phyloP scores from a whole-genome alignment of 2,113 vertebrate genomes.

The Andinoacara biseriatus region DNA sequence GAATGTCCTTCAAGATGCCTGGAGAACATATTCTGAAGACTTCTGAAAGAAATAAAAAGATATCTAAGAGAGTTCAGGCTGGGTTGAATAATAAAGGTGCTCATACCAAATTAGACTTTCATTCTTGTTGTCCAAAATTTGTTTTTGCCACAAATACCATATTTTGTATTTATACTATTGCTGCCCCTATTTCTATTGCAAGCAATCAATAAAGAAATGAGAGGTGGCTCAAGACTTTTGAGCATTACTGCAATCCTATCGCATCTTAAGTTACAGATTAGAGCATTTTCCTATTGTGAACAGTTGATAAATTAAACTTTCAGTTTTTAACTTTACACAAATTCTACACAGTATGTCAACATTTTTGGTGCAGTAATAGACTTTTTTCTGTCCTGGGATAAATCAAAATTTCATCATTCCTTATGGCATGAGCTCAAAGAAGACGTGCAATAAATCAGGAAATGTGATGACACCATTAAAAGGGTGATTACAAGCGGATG shows the following conservation, averaged over 20 bases:
- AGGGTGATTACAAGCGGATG: not conserved
- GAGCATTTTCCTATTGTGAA: not conserved
- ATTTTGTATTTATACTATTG: too few species aligned
- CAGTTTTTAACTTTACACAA: too few species aligned
- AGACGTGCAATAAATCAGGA: not conserved
- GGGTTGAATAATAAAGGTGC: not conserved
- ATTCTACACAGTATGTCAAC: not conserved
- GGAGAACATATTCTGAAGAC: too few species aligned
- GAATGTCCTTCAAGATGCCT: too few species aligned
- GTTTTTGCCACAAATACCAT: too few species aligned
- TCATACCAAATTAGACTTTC: too few species aligned
- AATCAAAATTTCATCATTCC: conserved; percentile 2
- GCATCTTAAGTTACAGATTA: not conserved
- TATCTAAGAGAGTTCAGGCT: too few species aligned
- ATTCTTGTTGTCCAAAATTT: too few species aligned
- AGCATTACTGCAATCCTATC: too few species aligned
- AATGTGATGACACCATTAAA: not conserved
- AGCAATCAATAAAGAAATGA: too few species aligned
- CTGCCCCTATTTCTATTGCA: too few species aligned
- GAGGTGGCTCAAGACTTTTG: not conserved
- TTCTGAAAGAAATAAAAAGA: too few species aligned
- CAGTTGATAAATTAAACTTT: not conserved
- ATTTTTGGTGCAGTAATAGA: not conserved
- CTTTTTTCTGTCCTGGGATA: not conserved
- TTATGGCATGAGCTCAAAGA: not conserved